A percentile compares a stretch with the other conserved stretches of the same genome.
Conservation (phyloP, 1,140 invertebrate genomes). For the Zaprionus inermis region DNA sequence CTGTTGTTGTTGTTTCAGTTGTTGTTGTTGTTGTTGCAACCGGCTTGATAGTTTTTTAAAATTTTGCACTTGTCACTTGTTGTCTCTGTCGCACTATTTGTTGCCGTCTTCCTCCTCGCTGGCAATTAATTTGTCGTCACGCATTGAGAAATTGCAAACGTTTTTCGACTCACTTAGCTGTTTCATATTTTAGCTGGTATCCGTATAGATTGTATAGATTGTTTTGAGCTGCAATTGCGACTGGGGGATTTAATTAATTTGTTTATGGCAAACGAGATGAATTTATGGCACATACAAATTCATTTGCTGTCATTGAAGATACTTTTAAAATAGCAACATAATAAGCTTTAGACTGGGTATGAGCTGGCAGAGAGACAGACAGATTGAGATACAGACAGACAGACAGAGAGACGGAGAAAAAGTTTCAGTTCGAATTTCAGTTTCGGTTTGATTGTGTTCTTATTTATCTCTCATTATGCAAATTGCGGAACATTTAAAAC, state of each 20-base stretch:
- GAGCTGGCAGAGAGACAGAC: constrained; percentile 40
- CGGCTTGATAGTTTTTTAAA: constrained; percentile 59
- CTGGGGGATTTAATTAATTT: constrained; percentile 27
- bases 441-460: constrained; percentile 26
- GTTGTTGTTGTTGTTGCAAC: constrained; percentile 37
- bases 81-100: constrained; percentile 35
- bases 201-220: constrained; percentile 16
- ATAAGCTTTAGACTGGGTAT: constrained; percentile 27
- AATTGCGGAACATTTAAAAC: constrained; percentile 52
- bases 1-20: constrained; percentile 28
- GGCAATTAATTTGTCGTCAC: constrained; percentile 63
- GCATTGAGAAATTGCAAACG: constrained; percentile 65
- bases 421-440: constrained; percentile 39
- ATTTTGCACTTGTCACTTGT: constrained; percentile 33
- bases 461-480: constrained; percentile 54
- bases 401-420: not conserved
- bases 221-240: constrained; percentile 38
- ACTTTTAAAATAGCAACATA: constrained; percentile 18
- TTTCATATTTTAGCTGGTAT: constrained; percentile 36
- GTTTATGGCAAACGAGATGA: constrained; percentile 13
- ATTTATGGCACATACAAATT: constrained; percentile 57
- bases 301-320: constrained; percentile 58
- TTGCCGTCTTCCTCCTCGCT: constrained; percentile 17
- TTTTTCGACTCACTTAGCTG: constrained; percentile 45
- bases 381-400: not conserved